These are phyloP conservation scores for Microplitis mediator DNA, from an alignment of 1,140 invertebrate genomes.

Conservation along the genomic window DNA sequence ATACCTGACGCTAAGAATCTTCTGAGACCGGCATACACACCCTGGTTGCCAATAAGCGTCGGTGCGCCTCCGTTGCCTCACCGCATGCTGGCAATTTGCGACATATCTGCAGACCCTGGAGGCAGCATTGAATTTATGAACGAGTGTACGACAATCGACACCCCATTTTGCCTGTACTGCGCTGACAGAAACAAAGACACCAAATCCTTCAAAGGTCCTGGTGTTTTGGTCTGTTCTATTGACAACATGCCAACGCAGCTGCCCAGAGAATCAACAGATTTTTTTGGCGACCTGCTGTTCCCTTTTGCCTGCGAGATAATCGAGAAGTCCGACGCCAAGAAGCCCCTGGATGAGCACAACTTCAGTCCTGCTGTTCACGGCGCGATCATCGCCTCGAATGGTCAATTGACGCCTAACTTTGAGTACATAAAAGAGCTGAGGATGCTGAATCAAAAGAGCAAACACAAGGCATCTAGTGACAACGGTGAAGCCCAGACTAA, in stretches of 20 bases:
- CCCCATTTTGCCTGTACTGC: conserved; percentile 98
- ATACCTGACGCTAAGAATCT: conserved; percentile 98
- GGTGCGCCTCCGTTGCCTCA: conserved; percentile 91
- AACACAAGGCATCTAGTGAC: conserved; percentile 51
- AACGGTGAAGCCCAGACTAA: conserved; percentile 40
- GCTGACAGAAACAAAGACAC: conserved; percentile 96
- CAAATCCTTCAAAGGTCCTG: conserved; percentile 95
- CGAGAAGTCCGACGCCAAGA: conserved; percentile 81
- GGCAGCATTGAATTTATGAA: conserved; percentile 99
- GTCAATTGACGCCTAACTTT: conserved; percentile 87
- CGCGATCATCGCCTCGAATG: conserved; percentile 96
- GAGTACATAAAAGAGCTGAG: conserved; percentile 94
- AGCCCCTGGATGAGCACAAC: conserved; percentile 78
- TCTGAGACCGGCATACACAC: conserved; percentile 83
- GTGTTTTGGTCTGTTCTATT: conserved; percentile 97
- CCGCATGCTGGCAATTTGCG: conserved; percentile 90
- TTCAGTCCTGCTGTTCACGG: conserved; percentile 80
- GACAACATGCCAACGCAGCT: conserved; percentile 99
- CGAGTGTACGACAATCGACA: conserved; percentile 99
- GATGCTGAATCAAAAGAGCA: conserved; percentile 54
- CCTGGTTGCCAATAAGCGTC: conserved; percentile 87
- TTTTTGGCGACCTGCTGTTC: conserved; percentile 91
- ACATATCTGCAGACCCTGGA: conserved; percentile 98
- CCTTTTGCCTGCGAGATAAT: conserved; percentile 92
- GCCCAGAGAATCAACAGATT: conserved; percentile 95